These are phyloP conservation scores for Herpetotheres cachinnans DNA, from an alignment of 2,113 vertebrate species.

Conservation along the genomic window DNA sequence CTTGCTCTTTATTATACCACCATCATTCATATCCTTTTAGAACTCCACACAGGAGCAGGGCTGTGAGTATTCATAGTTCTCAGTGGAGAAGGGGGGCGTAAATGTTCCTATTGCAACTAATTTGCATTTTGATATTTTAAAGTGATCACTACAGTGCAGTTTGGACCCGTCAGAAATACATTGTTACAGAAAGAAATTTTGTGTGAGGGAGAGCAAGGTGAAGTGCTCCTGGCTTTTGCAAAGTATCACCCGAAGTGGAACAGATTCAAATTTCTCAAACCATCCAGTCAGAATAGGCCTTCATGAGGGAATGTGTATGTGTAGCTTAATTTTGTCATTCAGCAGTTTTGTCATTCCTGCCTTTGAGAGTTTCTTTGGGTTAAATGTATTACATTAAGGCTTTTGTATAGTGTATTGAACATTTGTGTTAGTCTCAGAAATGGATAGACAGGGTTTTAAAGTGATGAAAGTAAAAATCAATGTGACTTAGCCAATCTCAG, in stretches of 20 bases:
- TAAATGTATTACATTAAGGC: accelerated
- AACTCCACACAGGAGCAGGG: neutral
- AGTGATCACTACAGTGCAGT: neutral
- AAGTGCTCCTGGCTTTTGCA: neutral
- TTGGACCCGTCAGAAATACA: neutral
- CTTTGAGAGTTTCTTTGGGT: neutral
- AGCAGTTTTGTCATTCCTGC: neutral
- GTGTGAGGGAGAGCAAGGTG: neutral
- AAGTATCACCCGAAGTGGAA: neutral
- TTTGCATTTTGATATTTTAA: neutral
- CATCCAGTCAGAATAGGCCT: neutral
- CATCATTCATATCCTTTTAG: neutral
- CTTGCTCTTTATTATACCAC: neutral
- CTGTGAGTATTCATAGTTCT: neutral
- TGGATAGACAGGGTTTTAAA: neutral
- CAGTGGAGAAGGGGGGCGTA: neutral
- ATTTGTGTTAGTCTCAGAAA: neutral
- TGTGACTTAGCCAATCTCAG: neutral
- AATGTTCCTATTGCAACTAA: neutral
- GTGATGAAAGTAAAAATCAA: neutral
- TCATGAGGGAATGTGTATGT: neutral
- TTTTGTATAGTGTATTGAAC: neutral
- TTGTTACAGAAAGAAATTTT: neutral
- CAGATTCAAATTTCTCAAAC: neutral
- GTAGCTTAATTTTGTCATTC: neutral